phyloP scores from a whole-genome alignment of 2,888 invertebrate species.

The Schizotus pectinicornis region DNA sequence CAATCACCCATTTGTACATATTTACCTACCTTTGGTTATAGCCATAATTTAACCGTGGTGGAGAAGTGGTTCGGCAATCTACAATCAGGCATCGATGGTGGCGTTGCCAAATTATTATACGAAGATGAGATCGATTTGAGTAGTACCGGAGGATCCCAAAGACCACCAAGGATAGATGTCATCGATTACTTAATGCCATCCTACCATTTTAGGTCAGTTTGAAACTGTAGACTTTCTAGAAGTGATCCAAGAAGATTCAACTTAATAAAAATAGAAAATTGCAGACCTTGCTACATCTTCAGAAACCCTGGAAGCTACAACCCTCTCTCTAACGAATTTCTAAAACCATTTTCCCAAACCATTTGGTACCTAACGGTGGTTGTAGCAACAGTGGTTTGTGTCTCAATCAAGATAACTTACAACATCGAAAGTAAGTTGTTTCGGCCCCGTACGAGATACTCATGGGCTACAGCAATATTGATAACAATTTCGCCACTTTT shows the following conservation, averaged over 20 bases:
- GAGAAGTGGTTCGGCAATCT: slow-evolving; percentile 45
- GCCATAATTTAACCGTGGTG: slow-evolving; percentile 8
- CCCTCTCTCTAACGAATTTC: slow-evolving; percentile 55
- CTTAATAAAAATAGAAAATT: slow-evolving; percentile 26
- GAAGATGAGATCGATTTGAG: slow-evolving; percentile 43
- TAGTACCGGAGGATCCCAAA: slow-evolving; percentile 39
- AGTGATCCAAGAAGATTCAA: no score
- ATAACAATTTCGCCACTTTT: slow-evolving; percentile 43
- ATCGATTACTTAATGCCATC: slow-evolving; percentile 44
- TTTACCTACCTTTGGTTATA: background rate
- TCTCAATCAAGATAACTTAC: slow-evolving; percentile 54
- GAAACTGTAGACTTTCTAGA: no score
- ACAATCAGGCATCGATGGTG: slow-evolving; percentile 43
- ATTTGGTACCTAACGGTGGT: slow-evolving; percentile 57
- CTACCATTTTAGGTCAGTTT: slow-evolving; percentile 47
- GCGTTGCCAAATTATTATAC: slow-evolving; percentile 42
- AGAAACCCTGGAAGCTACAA: slow-evolving; percentile 44
- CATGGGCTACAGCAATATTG: slow-evolving; percentile 57
- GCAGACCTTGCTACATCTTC: slow-evolving; percentile 48
- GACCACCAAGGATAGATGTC: slow-evolving; percentile 37
- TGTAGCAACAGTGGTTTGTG: slow-evolving; percentile 50
- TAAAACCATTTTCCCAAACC: slow-evolving; percentile 57
- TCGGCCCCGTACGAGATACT: slow-evolving; percentile 53
- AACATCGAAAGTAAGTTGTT: slow-evolving; percentile 53
- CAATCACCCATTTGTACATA: background rate